A percentile compares a stretch with the other conserved stretches of the same genome.
These are phyloP conservation scores for Peromyscus nudipes DNA, from an alignment of 2,797 vertebrate species.

Conservation along the genomic window DNA sequence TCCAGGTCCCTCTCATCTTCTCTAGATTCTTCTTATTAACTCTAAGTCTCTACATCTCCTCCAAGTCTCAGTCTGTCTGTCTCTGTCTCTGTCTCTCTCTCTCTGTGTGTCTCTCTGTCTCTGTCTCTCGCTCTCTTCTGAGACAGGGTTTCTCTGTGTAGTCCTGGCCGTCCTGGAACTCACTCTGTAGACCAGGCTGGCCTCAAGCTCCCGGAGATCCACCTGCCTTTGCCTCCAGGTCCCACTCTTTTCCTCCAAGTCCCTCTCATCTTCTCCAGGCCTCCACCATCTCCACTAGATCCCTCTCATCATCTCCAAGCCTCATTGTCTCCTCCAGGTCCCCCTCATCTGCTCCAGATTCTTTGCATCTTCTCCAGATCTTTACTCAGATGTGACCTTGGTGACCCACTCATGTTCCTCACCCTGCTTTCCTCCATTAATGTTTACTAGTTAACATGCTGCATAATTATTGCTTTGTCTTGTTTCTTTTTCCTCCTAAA, in stretches of 20 bases:
- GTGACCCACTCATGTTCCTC: neutral
- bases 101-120: too few species aligned
- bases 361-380: neutral
- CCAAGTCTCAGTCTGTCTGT: too few species aligned
- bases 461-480: neutral
- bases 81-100: too few species aligned
- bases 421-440: neutral
- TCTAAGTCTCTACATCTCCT: neutral
- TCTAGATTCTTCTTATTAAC: too few species aligned
- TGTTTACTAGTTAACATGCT: neutral
- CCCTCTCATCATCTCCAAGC: neutral
- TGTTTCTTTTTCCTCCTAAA: slow-evolving; percentile 28
- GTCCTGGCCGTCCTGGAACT: too few species aligned
- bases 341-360: neutral
- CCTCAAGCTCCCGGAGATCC: neutral
- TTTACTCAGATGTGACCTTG: neutral
- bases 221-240: neutral
- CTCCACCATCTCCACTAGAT: neutral
- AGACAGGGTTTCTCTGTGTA: too few species aligned
- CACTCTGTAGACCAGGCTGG: neutral
- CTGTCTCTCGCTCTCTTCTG: too few species aligned
- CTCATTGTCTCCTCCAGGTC: neutral
- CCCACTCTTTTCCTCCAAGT: neutral
- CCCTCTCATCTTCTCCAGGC: neutral
- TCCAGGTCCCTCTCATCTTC: neutral